Percentiles rank a stretch among this genome's conserved stretches.
Conservation (phyloP, 2,797 vertebrate genomes). For the Oophaga sylvatica region DNA sequence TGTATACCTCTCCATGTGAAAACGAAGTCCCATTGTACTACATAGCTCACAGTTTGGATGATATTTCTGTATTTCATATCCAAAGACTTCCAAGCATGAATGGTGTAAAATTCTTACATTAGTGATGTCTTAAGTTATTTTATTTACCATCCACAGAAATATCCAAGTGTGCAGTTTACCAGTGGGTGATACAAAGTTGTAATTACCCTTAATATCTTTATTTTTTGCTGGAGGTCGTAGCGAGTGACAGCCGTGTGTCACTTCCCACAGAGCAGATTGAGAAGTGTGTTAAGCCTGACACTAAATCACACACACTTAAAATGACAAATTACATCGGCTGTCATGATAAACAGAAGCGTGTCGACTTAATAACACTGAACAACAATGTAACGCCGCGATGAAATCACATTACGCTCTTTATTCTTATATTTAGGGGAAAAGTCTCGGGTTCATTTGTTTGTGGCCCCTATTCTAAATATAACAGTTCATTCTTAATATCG, state of each 20-base stretch:
- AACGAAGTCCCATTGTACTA: too few relatives aligned
- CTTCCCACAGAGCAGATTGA: slow-evolving; percentile 16
- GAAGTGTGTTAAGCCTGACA: slow-evolving; percentile 21
- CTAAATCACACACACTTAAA: slow-evolving; percentile 22
- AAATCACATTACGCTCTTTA: slow-evolving; percentile 21
- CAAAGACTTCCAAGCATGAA: background rate
- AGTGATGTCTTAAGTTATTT: background rate
- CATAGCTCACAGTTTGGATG: too few relatives aligned
- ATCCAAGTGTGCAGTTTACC: background rate
- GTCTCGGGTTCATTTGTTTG: slow-evolving; percentile 9
- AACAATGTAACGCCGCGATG: background rate
- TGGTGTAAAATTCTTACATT: background rate
- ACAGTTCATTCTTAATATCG: slow-evolving; percentile 21
- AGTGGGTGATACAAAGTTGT: background rate
- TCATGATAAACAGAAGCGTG: slow-evolving; percentile 39
- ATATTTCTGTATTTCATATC: background rate
- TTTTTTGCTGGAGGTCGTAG: slow-evolving; percentile 5
- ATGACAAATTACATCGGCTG: slow-evolving; percentile 46
- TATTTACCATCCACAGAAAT: background rate
- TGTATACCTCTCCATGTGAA: too few relatives aligned
- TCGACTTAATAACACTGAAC: slow-evolving; percentile 38
- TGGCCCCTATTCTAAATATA: slow-evolving; percentile 15
- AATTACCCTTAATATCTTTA: slow-evolving; percentile 34
- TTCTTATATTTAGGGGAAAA: slow-evolving; percentile 27
- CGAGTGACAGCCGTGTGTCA: slow-evolving; percentile 42